Conservation (phyloP, 2,888 invertebrate genomes). For the Gibbula magus region DNA sequence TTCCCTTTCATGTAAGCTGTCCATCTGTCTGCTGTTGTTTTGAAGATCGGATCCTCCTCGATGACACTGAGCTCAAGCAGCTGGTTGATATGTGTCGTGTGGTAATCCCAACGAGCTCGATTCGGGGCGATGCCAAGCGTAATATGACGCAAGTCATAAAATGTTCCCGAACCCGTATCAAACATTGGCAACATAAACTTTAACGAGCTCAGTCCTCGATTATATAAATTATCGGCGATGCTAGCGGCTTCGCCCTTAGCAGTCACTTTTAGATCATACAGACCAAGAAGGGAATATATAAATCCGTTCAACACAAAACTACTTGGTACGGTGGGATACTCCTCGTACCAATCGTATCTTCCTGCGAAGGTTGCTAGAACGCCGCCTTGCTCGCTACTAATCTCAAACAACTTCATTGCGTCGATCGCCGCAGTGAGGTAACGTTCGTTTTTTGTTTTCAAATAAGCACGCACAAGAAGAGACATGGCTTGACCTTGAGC, state of each 20-base stretch:
- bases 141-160: constrained; percentile 96
- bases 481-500: constrained; percentile 97
- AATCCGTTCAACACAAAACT: constrained; percentile 97
- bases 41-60: constrained; percentile 84
- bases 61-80: constrained; percentile 86
- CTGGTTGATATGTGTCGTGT: constrained; percentile 98
- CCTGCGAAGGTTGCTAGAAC: constrained; percentile 82
- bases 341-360: constrained; percentile 95
- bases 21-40: constrained; percentile 92
- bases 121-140: constrained; percentile 85
- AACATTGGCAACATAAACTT: constrained; percentile 91
- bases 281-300: constrained; percentile 95
- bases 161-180: constrained; percentile 94
- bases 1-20: constrained; percentile 97
- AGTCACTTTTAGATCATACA: constrained; percentile 91
- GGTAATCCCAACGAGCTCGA: constrained; percentile 98
- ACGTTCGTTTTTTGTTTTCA: constrained; percentile 80
- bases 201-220: constrained; percentile 81
- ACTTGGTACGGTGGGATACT: constrained; percentile 96
- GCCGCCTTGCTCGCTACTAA: constrained; percentile 48
- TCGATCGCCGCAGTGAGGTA: constrained; percentile 89
- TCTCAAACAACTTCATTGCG: constrained; percentile 85
- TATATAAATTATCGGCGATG: constrained; percentile 77
- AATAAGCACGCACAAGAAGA: constrained; percentile 91
- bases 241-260: constrained; percentile 82